Evolutionary conservation across 2,113 vertebrate genomes (phyloP), one percentile per base, ranked within the genome.

Genomic region (Sialia sialis): DNA sequence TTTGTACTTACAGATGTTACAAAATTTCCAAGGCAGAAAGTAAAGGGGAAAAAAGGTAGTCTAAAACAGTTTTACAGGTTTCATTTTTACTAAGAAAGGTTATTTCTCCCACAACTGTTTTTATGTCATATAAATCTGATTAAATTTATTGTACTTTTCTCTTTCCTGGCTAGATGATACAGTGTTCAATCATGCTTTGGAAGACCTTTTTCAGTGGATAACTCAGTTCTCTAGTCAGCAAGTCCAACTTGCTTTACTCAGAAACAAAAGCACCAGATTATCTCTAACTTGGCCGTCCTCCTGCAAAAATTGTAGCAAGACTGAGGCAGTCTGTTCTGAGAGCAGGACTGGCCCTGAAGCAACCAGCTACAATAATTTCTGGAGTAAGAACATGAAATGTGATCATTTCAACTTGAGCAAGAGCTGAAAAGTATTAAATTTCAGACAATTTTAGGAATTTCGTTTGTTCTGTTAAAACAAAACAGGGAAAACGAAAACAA

Each of bases 401-500:
- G 84, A 73, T 89, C 30, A 43, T 90, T 96, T 66, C 72, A 62
- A 60, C 44, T 89, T 69, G 43, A 91, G 84, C 89, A 95, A 90
- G 55, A 88, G 62, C n/a, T 5, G 8, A 46, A 85, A 62, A 59
- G 69, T 52, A 77, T 32, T 72, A 87, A 62, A 86, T 89, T 73
- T 84, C 90, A 84, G 56, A 72, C 63, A 87, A 74, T 10, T 36
- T 59, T 58, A 90, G 51, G 82, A 86, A 72, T 62, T 16, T 74
- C 44, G 90, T 74, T 86, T 91, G 67, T 69, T 95, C 89, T 79
- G 49, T 79, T 64, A 84, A 75, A 85, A 79, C 59, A 84, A 95
- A 90, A 58, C 62, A 94, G 68, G 58, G 73, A 89, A 92, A 97
- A 96, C 75, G 95, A 96, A 96, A 97, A 94, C 84, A 95, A 95